These are phyloP conservation scores for Ptychadena robeensis DNA, from an alignment of 2,797 vertebrate species.

Conservation along the genomic window DNA sequence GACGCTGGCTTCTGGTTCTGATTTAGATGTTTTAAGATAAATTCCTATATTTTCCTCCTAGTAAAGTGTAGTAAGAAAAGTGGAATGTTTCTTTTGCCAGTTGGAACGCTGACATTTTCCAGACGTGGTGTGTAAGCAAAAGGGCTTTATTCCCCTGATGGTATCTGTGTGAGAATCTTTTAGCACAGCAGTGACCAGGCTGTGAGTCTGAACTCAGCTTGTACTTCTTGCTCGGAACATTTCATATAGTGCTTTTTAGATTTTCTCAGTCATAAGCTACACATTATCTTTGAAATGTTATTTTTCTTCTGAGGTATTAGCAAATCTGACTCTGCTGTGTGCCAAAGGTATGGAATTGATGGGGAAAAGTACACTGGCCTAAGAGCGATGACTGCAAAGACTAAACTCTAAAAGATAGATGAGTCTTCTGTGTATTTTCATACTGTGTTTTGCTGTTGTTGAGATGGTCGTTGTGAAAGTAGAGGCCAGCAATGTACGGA, in stretches of 20 bases:
- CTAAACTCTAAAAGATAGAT: background rate
- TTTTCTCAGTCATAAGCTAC: constrained; percentile 38
- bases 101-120: constrained; percentile 87
- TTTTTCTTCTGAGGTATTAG: constrained; percentile 15
- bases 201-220: constrained; percentile 71
- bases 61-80: constrained; percentile 82
- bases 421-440: background rate
- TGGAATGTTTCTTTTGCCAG: constrained; percentile 81
- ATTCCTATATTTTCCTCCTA: constrained; percentile 67
- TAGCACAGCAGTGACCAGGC: constrained; percentile 76
- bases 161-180: constrained; percentile 83
- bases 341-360: constrained; percentile 6
- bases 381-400: constrained; percentile 4
- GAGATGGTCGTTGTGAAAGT: background rate
- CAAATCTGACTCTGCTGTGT: constrained; percentile 29
- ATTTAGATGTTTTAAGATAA: constrained; percentile 68
- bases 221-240: constrained; percentile 66
- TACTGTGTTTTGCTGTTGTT: background rate
- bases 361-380: constrained; percentile 3
- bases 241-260: constrained; percentile 40
- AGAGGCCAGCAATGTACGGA: background rate
- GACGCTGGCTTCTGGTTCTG: constrained; percentile 68
- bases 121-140: constrained; percentile 87
- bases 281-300: constrained; percentile 33
- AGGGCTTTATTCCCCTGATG: constrained; percentile 83